Percentiles rank a stretch among this genome's conserved stretches.
Conservation (phyloP, 1,140 invertebrate genomes). For the Mamestra configurata region DNA sequence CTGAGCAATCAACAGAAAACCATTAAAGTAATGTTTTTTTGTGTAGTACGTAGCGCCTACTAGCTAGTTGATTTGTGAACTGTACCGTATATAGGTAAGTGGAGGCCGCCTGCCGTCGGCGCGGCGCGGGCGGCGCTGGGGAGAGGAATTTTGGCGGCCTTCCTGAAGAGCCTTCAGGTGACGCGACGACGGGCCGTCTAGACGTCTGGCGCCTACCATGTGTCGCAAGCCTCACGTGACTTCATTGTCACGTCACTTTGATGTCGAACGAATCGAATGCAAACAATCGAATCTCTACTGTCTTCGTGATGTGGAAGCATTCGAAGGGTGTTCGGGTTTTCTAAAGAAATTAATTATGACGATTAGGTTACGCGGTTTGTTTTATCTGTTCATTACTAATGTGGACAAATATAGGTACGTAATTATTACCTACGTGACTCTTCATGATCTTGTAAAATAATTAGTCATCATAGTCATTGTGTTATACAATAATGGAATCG, state of each 20-base stretch:
- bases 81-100: conserved; percentile 54
- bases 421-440: not conserved
- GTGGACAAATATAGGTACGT: not conserved
- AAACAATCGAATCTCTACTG: not conserved
- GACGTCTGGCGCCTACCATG: conserved; percentile 78
- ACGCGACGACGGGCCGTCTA: conserved; percentile 73
- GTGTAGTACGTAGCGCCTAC: not conserved
- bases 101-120: conserved; percentile 32
- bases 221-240: conserved; percentile 64
- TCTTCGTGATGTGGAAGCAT: too few species aligned
- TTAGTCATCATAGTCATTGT: not conserved
- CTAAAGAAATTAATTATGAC: not conserved
- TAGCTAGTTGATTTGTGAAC: conserved; percentile 14
- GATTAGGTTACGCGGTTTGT: not conserved
- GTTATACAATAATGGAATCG: not conserved
- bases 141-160: conserved; percentile 61
- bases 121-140: conserved; percentile 50
- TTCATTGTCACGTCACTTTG: conserved; percentile 46
- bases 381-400: not conserved
- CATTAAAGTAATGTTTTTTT: conserved; percentile 19
- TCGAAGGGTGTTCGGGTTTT: not conserved
- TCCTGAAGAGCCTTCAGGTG: conserved; percentile 80
- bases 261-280: conserved; percentile 33
- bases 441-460: not conserved
- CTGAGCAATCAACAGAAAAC: conserved; percentile 32